Base-by-base conservation (phyloP, 2,888 invertebrate species). In the Thymelicus sylvestris region DNA sequence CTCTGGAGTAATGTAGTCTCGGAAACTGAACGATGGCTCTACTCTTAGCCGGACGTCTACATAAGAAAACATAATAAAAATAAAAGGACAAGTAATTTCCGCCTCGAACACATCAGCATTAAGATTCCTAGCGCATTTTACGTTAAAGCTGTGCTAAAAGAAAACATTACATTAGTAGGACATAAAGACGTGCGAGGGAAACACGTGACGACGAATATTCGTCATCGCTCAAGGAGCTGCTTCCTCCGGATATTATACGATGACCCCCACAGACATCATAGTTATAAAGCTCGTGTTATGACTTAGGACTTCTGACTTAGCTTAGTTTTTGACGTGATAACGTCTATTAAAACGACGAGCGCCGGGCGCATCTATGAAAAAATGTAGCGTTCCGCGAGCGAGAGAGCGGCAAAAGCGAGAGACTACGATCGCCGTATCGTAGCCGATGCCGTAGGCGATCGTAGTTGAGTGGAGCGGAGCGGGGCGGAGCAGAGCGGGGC, bases 231-330 rank as follows among this genome's bases (percentile, higher is more conserved):
- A 75, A 72, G 71, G 68, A 59, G 73, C 69, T 62, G 73, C 74
- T 72, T 66, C 72, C 71, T 65, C 47, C 75, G 76, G 76, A 75
- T 75, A 76, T 76, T 75, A 75, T 67, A 63, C 71, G 73, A 71
- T 74, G 76, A 74, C 76, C 77, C 69, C 64, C 48, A 59, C 38
- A 64, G 64, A 69, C 64, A 69, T 59, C 38, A 48, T 15, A 41
- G 41, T 44, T 44, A 44, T 12, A 44, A 12, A 8, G 44, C 15
- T 15, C 0, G 5, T 19, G 5, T 19, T 52, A 19, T 47, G 47
- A 12, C 15, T 52, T 19, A 19, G 19, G 7, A 52, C 7, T 52
- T 19, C 7, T n/a, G 52, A 31, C 31, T 31, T 31, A 31, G 31
- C 5, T 31, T 31, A 19, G 19, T 19, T 19, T 19, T n/a, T n/a